Base-by-base conservation (phyloP, 2,888 invertebrate genomes). In the Pinctada fucata region DNA sequence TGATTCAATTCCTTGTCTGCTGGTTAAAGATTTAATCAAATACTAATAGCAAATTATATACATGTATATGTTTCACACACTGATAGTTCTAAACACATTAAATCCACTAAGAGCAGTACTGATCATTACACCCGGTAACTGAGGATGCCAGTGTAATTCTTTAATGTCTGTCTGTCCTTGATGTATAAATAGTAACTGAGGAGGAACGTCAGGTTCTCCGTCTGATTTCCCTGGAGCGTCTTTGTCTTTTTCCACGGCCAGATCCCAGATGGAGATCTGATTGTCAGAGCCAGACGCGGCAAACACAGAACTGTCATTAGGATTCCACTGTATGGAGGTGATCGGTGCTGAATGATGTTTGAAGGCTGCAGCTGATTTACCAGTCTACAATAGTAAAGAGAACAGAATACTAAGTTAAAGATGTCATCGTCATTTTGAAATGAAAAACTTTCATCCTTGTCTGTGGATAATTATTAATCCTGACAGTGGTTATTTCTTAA, bases 101-200 rank as follows among this genome's bases (percentile, higher is more conserved):
- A 99, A 98, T 77, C 99, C 99, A 90, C 96, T 96, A 86, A 96
- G 95, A 10, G 99, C 97, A 50, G 99, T 99, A 80, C 97, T 97
- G 70, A 99, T 94, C 72, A 99, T 94, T 1, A 97, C 95, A 8
- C 99, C 99, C 0, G 98, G 96, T 83, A 99, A 94, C 93, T 99
- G 99, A 49, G 96, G 95, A 93, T 99, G 99, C 99, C 99, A 99
- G 92, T 99, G 99, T 51, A 99, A 93, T 94, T 99, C 99, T 92
- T 99, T 99, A 77, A 99, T 96, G 92, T 99, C 98, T 79, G 95
- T 96, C 93, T 99, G 99, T 66, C 99, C 99, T 94, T 98, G 97
- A 92, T 99, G 99, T 85, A 99, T 97, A 92, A 99, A 99, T 82
- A 99, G 93, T 71, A 99, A 93, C 92, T 99, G 99, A 0, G 99